Evolutionary conservation across 2,888 invertebrate species (phyloP).

Genomic region (Eupelmus urozonus): DNA sequence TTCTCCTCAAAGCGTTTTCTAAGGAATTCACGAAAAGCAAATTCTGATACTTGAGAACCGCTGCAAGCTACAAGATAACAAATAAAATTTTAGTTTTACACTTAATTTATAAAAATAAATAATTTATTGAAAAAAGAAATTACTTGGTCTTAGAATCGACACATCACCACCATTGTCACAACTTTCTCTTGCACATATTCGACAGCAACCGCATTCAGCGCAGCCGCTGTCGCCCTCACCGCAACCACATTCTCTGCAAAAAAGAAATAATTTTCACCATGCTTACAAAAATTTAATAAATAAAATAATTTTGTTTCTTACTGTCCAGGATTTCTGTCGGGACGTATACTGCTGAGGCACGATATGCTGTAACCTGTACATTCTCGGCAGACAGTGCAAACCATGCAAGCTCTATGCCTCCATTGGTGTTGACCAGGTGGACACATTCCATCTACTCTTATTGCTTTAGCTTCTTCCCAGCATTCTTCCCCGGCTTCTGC

Average conservation of each 20-base stretch:
- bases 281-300: slow-evolving; percentile 8
- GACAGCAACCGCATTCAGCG: slow-evolving; percentile 93
- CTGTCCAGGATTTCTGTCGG: slow-evolving; percentile 82
- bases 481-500: slow-evolving; percentile 78
- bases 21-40: slow-evolving; percentile 81
- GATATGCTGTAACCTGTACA: slow-evolving; percentile 95
- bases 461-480: slow-evolving; percentile 79
- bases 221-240: slow-evolving; percentile 97
- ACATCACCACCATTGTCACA: slow-evolving; percentile 78
- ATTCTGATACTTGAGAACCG: slow-evolving; percentile 74
- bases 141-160: slow-evolving; percentile 75
- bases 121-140: slow-evolving; percentile 1
- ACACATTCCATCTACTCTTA: slow-evolving; percentile 78
- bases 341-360: slow-evolving; percentile 86
- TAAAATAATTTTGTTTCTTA: slow-evolving; percentile 61
- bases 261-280: too few species aligned
- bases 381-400: slow-evolving; percentile 93
- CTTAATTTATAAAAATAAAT: neutral
- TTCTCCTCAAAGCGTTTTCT: slow-evolving; percentile 81
- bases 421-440: slow-evolving; percentile 87
- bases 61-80: slow-evolving; percentile 62
- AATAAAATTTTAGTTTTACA: neutral
- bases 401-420: slow-evolving; percentile 90
- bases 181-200: slow-evolving; percentile 88
- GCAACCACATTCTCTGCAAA: slow-evolving; percentile 91